Evolutionary conservation across 53 echinoderm and acorn worm genomes (phyloP).

Genomic region (Pentamera pediparva): DNA sequence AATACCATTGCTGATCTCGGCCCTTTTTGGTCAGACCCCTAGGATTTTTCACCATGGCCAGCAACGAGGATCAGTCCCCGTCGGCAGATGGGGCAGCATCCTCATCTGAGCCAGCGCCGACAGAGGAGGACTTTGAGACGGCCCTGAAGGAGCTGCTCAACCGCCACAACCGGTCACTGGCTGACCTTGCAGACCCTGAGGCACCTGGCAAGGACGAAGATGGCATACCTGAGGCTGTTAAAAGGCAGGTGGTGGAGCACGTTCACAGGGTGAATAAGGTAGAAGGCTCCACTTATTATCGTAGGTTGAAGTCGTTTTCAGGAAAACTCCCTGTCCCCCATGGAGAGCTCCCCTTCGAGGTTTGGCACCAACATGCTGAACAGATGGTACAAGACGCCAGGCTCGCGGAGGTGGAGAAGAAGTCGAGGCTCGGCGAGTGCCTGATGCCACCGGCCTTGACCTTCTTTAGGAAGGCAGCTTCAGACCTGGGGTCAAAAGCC

Average conservation of each 20-base stretch:
- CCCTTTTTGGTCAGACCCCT: no score
- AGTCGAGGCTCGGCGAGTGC: conserved; percentile 21
- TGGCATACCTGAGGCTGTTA: neutral
- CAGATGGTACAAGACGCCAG: neutral
- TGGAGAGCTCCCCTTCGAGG: neutral
- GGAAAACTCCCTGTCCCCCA: conserved; percentile 2
- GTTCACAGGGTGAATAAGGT: neutral
- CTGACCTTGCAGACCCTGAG: neutral
- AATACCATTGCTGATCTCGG: no score
- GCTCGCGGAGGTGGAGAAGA: neutral
- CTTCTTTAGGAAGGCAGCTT: conserved; percentile 11
- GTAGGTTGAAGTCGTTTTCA: neutral
- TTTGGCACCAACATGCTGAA: conserved; percentile 1
- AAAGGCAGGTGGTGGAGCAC: neutral
- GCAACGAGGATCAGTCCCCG: no score
- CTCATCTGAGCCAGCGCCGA: no score
- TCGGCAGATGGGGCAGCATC: no score
- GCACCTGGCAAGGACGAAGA: neutral
- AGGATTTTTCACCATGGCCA: no score
- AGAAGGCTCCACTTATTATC: neutral
- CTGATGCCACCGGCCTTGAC: conserved; percentile 45
- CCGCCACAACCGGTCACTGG: neutral
- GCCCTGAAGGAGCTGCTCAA: neutral
- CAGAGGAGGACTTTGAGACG: neutral
- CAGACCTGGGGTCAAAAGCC: conserved; percentile 1